Percentiles rank a stretch among this genome's conserved stretches.
These are phyloP conservation scores for Melolontha melolontha DNA, from an alignment of 2,888 invertebrate species.

Conservation along the genomic window DNA sequence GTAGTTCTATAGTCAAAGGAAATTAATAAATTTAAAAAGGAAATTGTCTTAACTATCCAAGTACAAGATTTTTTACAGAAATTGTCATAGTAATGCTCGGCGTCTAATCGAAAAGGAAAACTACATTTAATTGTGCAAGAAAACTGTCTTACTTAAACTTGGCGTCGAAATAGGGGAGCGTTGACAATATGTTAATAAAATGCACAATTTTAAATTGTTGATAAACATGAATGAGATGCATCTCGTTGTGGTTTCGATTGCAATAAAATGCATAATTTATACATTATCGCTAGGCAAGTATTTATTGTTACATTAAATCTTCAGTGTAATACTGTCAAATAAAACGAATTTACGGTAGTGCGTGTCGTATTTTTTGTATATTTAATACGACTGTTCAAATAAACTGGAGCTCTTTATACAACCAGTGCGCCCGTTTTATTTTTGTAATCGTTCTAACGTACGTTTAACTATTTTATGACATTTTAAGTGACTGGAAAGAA, in stretches of 20 bases:
- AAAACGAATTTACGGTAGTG: constrained; percentile 38
- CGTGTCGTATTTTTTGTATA: constrained; percentile 42
- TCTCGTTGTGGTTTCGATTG: constrained; percentile 8
- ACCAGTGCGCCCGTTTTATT: constrained; percentile 27
- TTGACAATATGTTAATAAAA: constrained; percentile 40
- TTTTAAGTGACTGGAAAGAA: constrained; percentile 43
- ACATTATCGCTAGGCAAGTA: constrained; percentile 39
- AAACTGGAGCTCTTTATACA: constrained; percentile 32
- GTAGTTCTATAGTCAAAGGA: too few relatives aligned
- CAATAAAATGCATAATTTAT: constrained; percentile 44
- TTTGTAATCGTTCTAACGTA: constrained; percentile 35
- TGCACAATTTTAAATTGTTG: constrained; percentile 37
- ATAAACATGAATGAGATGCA: constrained; percentile 34
- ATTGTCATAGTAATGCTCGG: neutral
- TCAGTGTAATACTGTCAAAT: constrained; percentile 41
- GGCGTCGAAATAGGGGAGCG: constrained; percentile 32
- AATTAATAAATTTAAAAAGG: too few relatives aligned
- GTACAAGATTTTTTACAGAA: too few relatives aligned
- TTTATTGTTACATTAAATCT: constrained; percentile 39
- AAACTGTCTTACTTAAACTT: constrained; percentile 9
- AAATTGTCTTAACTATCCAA: too few relatives aligned
- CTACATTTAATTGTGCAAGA: constrained; percentile 23
- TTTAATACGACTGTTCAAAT: constrained; percentile 41
- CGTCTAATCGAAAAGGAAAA: constrained; percentile 3
- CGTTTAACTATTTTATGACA: constrained; percentile 44